Base-by-base conservation (phyloP, 2,113 vertebrate species). In the Nymphicus hollandicus region DNA sequence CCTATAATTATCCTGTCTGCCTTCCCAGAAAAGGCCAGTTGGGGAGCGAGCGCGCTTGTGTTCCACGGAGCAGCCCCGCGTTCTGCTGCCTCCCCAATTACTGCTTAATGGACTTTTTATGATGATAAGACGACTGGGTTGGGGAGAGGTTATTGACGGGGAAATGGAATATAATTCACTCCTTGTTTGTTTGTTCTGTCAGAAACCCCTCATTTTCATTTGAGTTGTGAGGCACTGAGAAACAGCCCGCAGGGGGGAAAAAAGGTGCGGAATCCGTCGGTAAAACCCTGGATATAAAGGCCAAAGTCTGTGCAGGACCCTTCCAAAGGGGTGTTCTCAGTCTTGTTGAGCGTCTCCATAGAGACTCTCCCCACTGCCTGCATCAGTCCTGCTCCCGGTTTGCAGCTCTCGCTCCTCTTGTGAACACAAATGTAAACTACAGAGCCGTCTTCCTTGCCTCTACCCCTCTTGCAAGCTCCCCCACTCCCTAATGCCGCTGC, bases 21-120 rank as follows among this genome's bases (percentile, higher is more conserved):
- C 94, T 97, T 95, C 95, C 94, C 96, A 93, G 95, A 93, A 95
- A 91, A 92, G 95, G 93, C 92, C 97, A 96, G 96, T 95, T 91
- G 93, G 89, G 92, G 91, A 96, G 86, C 7, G 39, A 92, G 86
- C 2, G 4, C 15, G 68, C 91, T 96, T 64, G 63, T 50, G 65
- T 31, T 93, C 44, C 93, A 25, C 0, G 5, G 84, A 3, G 60
- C 89, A 46, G 86, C 91, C 81, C 74, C 39, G 85, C 47, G 39
- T 92, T 64, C 73, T 27, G 8, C 95, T 96, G 93, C 97, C 96
- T 97, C 82, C 94, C 92, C 95, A 95, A 86, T 96, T 96, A 95
- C 91, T 93, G 93, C 95, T 41, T 97, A 97, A 97, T 97, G 97
- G 96, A 97, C 97, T 97, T 97, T 97, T 96, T 96, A 96, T 97